phyloP scores from a whole-genome alignment of 1,140 invertebrate species.

The Linepithema humile region DNA sequence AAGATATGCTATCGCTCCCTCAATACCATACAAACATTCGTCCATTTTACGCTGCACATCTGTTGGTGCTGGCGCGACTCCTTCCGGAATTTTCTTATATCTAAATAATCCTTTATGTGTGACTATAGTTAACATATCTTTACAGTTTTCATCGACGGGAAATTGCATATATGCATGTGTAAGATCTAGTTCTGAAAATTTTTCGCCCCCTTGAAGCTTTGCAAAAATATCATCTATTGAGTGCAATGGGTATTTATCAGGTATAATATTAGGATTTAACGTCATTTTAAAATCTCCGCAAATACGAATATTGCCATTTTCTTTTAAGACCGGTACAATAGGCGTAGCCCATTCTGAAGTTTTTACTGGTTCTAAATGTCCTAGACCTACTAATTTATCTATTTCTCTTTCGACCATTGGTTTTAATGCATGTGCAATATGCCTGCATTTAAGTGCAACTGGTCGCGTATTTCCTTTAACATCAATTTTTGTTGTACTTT shows the following conservation, averaged over 20 bases:
- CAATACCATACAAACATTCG: conserved; percentile 66
- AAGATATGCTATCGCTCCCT: conserved; percentile 59
- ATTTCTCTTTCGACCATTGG: not conserved
- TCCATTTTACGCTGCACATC: conserved; percentile 79
- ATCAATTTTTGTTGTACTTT: not conserved
- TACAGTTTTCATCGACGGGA: not conserved
- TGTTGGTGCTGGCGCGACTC: conserved; percentile 71
- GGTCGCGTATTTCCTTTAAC: not conserved
- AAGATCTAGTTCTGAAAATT: conserved; percentile 28
- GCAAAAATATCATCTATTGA: conserved; percentile 31
- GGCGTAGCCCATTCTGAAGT: not conserved
- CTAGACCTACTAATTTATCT: not conserved
- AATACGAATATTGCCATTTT: not conserved
- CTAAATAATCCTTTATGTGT: conserved; percentile 71
- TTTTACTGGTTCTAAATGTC: not conserved
- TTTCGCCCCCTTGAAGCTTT: not conserved
- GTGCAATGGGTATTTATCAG: conserved; percentile 24
- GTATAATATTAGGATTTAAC: conserved; percentile 24
- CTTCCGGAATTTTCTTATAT: conserved; percentile 78
- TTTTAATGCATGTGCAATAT: no score
- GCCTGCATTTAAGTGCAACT: no score
- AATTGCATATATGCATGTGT: conserved; percentile 41
- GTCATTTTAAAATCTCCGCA: conserved; percentile 46
- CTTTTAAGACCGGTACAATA: not conserved
- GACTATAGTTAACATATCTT: conserved; percentile 17